Percentiles rank a stretch among this genome's conserved stretches.
phyloP scores from a whole-genome alignment of 2,888 invertebrate genomes.

The Philaethria dido region DNA sequence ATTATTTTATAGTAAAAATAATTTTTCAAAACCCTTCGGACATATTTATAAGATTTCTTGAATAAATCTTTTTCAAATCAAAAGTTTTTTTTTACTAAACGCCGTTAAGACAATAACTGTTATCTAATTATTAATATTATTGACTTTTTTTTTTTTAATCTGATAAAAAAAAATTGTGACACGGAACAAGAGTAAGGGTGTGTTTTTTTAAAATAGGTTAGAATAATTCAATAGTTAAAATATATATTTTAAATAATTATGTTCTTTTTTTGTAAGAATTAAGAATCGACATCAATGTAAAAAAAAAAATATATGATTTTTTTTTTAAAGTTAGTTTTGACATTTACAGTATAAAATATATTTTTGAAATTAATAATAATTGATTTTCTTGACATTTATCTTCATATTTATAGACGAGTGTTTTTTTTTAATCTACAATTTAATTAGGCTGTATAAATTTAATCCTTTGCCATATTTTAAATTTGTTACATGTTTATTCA shows the following conservation, averaged over 20 bases:
- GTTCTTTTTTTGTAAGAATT: background rate
- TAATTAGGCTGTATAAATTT: slow-evolving; percentile 1
- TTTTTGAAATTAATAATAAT: slow-evolving; percentile 1
- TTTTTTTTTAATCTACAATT: background rate
- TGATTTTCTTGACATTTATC: background rate
- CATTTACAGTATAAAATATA: slow-evolving; percentile 12
- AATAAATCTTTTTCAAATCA: slow-evolving; percentile 33
- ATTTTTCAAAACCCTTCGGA: background rate
- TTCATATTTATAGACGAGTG: slow-evolving; percentile 8
- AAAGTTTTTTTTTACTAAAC: slow-evolving; percentile 34
- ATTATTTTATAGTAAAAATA: slow-evolving; percentile 15
- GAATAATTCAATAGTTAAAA: slow-evolving; percentile 22
- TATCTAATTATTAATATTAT: slow-evolving; percentile 40
- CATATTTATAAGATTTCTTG: slow-evolving; percentile 14
- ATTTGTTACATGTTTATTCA: background rate
- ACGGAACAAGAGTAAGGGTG: slow-evolving; percentile 13
- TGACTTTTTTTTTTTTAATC: background rate
- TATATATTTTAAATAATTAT: background rate
- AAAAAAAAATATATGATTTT: too few relatives aligned
- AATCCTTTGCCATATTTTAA: slow-evolving; percentile 7
- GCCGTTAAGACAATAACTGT: slow-evolving; percentile 25
- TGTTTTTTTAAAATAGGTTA: slow-evolving; percentile 19
- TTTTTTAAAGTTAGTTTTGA: slow-evolving; percentile 8
- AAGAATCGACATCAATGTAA: background rate
- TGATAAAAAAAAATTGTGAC: slow-evolving; percentile 1